phyloP scores from a whole-genome alignment of 2,888 invertebrate genomes.

The Selenia dentaria region DNA sequence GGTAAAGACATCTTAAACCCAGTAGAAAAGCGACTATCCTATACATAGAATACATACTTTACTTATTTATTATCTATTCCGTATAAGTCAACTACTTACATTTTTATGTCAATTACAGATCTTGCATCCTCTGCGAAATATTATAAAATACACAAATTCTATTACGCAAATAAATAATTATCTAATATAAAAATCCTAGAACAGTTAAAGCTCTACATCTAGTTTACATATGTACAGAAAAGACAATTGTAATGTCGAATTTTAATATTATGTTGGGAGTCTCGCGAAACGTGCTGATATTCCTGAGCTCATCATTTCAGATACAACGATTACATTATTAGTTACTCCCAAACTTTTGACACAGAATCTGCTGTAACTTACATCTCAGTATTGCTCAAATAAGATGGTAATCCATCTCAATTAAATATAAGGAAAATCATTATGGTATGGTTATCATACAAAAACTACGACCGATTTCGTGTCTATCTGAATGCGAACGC shows the following conservation, averaged over 20 bases:
- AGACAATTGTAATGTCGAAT: constrained; percentile 42
- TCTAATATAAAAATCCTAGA: constrained; percentile 60
- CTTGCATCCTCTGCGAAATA: constrained; percentile 5
- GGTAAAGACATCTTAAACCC: constrained; percentile 8
- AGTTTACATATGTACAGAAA: constrained; percentile 79
- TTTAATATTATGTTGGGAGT: constrained; percentile 23
- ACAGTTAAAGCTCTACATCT: constrained; percentile 79
- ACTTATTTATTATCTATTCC: constrained; percentile 15
- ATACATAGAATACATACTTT: constrained; percentile 20
- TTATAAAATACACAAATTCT: constrained; percentile 21
- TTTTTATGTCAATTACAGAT: constrained; percentile 13
- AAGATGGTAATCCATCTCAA: no score
- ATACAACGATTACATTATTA: background rate
- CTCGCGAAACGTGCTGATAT: no score
- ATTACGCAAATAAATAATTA: constrained; percentile 54
- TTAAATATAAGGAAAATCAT: no score
- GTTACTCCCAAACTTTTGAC: background rate
- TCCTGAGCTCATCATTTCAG: no score
- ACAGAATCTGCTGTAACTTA: background rate
- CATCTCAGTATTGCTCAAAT: no score
- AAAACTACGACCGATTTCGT: background rate
- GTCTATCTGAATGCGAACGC: constrained; percentile 39
- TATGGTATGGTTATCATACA: no score
- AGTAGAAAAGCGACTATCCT: constrained; percentile 20
- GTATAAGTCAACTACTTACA: constrained; percentile 18